Evolutionary conservation across 2,797 vertebrate species (phyloP), one percentile per base, ranked within the genome.

Genomic region (Sternotherus odoratus): DNA sequence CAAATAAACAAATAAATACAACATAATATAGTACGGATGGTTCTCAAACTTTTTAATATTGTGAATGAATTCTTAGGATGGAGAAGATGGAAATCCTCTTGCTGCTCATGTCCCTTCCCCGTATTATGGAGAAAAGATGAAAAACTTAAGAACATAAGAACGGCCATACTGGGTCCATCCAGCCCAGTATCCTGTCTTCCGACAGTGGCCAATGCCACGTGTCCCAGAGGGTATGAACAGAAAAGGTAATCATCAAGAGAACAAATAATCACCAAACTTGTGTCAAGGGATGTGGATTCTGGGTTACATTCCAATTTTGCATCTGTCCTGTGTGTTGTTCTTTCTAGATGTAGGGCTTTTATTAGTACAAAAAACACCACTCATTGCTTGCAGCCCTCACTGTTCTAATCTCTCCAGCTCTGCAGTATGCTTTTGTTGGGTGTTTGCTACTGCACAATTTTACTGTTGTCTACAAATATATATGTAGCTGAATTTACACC

Each of bases 11-110:
- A 79, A 12, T n/a, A n/a, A n/a, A n/a, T n/a, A 6, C 19, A 60
- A 69, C 75, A 10, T 56, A 51, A 82, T 69, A 7, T 7, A 81
- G 54, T 48, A 7, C 63, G 33, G 63, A 12, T 26, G 16, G 26
- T 36, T 80, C 4, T 1, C 11, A 2, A 51, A 56, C 19, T 87
- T 85, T n/a, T 66, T 63, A 16, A 60, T 84, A 56, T 17, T 12
- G 11, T 54, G n/a, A 84, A 53, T 0, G 0, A 49, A 33, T 4
- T 2, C 63, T 92, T 60, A 82, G 48, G 23, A n/a, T 56, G 51
- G 15, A 82, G 75, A 85, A 26, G 3, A 12, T 83, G 69, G 16
- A 36, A n/a, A 28, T 83, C 0, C 2, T 75, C 15, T 54, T 17
- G 19, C 7, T 0, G 0, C 17, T 86, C 3, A 10, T 39, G 49